Evolutionary conservation across 2,113 vertebrate genomes (phyloP).

Genomic region (Willisornis vidua): DNA sequence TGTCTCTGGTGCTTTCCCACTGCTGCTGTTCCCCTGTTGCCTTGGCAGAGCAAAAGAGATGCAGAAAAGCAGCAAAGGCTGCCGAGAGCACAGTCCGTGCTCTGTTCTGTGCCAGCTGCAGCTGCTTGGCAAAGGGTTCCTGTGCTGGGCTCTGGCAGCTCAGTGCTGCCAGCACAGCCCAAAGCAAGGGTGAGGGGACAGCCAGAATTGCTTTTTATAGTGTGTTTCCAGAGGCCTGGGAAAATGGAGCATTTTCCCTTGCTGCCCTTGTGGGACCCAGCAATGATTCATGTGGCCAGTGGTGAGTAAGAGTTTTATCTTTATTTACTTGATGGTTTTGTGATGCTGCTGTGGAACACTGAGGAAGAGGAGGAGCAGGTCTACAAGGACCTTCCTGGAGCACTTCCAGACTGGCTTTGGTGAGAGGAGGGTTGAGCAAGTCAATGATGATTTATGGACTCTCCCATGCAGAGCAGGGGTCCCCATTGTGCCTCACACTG

Average conservation of each 20-base stretch:
- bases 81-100: not conserved
- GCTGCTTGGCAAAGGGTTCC: not conserved
- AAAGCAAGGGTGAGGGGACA: not conserved
- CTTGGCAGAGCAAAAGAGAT: not conserved
- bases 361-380: not conserved
- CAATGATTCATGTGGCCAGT: not conserved
- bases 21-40: accelerated
- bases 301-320: not conserved
- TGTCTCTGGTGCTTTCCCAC: not conserved
- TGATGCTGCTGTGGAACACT: not conserved
- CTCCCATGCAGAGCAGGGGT: not conserved
- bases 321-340: not conserved
- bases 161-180: not conserved
- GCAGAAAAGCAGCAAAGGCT: not conserved
- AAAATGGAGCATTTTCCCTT: not conserved
- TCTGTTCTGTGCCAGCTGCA: not conserved
- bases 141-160: not conserved
- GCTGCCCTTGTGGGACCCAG: not conserved
- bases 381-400: not conserved
- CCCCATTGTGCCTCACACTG: accelerated
- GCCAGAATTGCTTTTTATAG: not conserved
- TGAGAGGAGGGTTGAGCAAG: not conserved
- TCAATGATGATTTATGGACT: not conserved
- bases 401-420: not conserved
- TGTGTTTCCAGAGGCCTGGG: not conserved